phyloP scores from a whole-genome alignment of 2,888 invertebrate genomes.

The Seira ritae region DNA sequence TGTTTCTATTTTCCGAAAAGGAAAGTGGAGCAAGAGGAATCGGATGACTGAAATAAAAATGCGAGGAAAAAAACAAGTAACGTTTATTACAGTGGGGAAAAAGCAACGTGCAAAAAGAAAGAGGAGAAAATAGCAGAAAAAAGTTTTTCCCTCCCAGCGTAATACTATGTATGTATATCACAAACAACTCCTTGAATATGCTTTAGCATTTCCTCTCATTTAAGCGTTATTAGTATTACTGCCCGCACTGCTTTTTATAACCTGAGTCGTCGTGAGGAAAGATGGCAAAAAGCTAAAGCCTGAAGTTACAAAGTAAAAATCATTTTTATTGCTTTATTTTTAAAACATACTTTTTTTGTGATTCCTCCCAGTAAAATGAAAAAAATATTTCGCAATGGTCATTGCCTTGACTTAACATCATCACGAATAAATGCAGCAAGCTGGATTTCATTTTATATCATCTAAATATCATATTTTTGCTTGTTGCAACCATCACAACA shows the following conservation, averaged over 20 bases:
- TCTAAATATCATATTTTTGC: too few relatives aligned
- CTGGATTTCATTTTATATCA: too few relatives aligned
- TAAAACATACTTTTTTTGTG: too few relatives aligned
- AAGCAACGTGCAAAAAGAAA: conserved; percentile 36
- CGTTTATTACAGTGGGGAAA: conserved; percentile 33
- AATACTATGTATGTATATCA: conserved; percentile 42
- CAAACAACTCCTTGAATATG: background rate
- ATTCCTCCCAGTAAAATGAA: too few relatives aligned
- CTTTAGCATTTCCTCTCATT: background rate
- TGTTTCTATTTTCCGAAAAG: conserved; percentile 8
- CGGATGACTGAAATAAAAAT: conserved; percentile 12
- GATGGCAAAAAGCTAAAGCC: background rate
- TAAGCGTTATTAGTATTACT: background rate
- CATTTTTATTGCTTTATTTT: background rate
- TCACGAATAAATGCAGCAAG: too few relatives aligned
- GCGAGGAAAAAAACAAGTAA: conserved; percentile 22
- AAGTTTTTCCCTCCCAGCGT: conserved; percentile 24
- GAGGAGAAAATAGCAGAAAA: conserved; percentile 2
- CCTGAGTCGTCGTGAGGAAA: background rate
- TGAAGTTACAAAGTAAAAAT: background rate
- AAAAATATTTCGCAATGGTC: too few relatives aligned
- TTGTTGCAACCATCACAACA: too few relatives aligned
- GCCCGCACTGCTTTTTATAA: background rate
- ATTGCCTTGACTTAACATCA: too few relatives aligned
- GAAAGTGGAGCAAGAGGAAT: conserved; percentile 3